phyloP scores from a whole-genome alignment of 2,888 invertebrate species.

The Rhingia campestris region DNA sequence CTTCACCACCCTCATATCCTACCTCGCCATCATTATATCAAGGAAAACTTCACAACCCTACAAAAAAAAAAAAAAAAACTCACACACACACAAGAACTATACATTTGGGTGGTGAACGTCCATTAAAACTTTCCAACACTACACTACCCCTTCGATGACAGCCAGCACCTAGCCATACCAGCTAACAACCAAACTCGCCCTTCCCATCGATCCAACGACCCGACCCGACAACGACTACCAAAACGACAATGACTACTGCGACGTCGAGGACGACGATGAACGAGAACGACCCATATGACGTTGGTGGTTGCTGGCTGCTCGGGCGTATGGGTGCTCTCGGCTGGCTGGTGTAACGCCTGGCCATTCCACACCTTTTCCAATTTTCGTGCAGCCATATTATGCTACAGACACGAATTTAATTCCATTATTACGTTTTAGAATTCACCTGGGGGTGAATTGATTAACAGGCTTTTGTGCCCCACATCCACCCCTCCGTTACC shows the following conservation, averaged over 20 bases:
- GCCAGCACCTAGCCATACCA: constrained; percentile 1
- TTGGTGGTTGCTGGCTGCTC: constrained; percentile 28
- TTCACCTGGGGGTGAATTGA: constrained; percentile 77
- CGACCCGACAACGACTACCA: constrained; percentile 29
- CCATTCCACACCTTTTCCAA: constrained; percentile 74
- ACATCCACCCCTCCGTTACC: constrained; percentile 42
- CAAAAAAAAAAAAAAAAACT: neutral
- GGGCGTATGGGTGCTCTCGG: constrained; percentile 39
- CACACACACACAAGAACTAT: constrained; percentile 9
- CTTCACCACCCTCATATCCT: constrained; percentile 26
- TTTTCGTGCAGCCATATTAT: constrained; percentile 74
- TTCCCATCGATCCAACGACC: constrained; percentile 54
- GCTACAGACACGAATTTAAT: constrained; percentile 77
- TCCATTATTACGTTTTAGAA: constrained; percentile 77
- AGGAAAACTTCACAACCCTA: constrained; percentile 60
- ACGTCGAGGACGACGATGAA: constrained; percentile 34
- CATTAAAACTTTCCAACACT: constrained; percentile 73
- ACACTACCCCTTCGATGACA: constrained; percentile 46
- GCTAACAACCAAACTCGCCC: constrained; percentile 15
- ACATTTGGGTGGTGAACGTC: constrained; percentile 69
- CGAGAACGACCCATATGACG: constrained; percentile 58
- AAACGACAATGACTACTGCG: constrained; percentile 23
- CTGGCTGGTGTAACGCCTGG: constrained; percentile 63
- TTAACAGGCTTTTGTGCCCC: constrained; percentile 75
- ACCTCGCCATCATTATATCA: constrained; percentile 50